Conservation (phyloP, 1,140 invertebrate genomes). For the Arctopsyche grandis region DNA sequence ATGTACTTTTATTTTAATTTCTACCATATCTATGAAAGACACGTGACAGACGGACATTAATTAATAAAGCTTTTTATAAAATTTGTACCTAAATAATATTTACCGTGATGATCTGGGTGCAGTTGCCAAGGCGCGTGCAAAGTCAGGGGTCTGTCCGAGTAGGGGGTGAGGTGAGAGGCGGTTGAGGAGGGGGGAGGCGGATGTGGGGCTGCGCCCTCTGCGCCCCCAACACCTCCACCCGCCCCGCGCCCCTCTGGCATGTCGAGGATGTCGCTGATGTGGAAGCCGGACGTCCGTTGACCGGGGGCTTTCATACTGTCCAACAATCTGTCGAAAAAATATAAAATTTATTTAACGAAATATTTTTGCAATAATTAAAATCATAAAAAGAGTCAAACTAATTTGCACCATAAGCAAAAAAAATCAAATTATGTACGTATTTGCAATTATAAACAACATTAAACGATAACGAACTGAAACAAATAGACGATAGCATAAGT, state of each 20-base stretch:
- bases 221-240: slow-evolving; percentile 51
- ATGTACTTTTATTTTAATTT: too few relatives aligned
- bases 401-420: background rate
- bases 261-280: slow-evolving; percentile 80
- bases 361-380: background rate
- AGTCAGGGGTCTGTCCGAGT: slow-evolving; percentile 12
- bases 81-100: background rate
- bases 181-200: slow-evolving; percentile 54
- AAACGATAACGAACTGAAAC: too few relatives aligned
- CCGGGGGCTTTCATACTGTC: slow-evolving; percentile 75
- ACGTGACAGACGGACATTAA: too few relatives aligned
- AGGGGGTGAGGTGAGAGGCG: slow-evolving; percentile 56
- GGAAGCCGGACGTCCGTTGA: slow-evolving; percentile 74
- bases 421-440: too few relatives aligned
- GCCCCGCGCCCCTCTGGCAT: slow-evolving; percentile 62
- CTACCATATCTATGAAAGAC: too few relatives aligned
- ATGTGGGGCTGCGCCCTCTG: slow-evolving; percentile 60
- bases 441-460: too few relatives aligned
- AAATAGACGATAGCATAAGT: too few relatives aligned
- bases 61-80: too few relatives aligned
- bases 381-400: background rate
- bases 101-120: slow-evolving; percentile 37
- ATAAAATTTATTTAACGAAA: background rate
- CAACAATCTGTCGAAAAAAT: slow-evolving; percentile 66
- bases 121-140: slow-evolving; percentile 25